Percentiles rank a stretch among this genome's conserved stretches.
Conservation (phyloP, 2,888 invertebrate species). For the Sesamia inferens region DNA sequence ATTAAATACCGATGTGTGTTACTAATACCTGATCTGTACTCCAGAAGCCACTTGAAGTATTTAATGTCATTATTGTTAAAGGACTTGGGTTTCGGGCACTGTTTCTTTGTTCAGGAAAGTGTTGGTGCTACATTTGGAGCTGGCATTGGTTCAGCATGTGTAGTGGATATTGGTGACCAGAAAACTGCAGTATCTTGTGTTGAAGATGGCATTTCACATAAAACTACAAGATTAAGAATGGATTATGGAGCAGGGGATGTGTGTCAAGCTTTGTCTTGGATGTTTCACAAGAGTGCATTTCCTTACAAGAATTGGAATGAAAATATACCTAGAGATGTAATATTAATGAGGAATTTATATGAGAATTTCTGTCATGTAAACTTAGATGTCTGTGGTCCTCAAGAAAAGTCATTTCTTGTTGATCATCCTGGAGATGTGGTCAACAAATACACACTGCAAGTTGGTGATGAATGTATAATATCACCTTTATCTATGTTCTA, state of each 20-base stretch:
- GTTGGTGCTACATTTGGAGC: slow-evolving; percentile 88
- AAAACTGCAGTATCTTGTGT: slow-evolving; percentile 99
- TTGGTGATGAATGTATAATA: slow-evolving; percentile 97
- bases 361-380: slow-evolving; percentile 97
- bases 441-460: slow-evolving; percentile 93
- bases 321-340: slow-evolving; percentile 93
- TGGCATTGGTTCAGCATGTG: slow-evolving; percentile 94
- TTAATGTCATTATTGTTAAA: slow-evolving; percentile 94
- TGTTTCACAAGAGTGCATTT: slow-evolving; percentile 96
- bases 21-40: slow-evolving; percentile 97
- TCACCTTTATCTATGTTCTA: slow-evolving; percentile 97
- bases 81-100: slow-evolving; percentile 96
- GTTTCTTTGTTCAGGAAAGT: slow-evolving; percentile 94
- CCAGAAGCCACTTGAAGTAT: slow-evolving; percentile 95
- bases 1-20: slow-evolving; percentile 96
- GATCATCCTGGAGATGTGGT: slow-evolving; percentile 92
- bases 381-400: slow-evolving; percentile 96
- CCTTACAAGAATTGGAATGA: slow-evolving; percentile 96
- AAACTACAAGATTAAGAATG: slow-evolving; percentile 95
- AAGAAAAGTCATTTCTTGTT: slow-evolving; percentile 94
- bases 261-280: slow-evolving; percentile 96
- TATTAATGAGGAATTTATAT: slow-evolving; percentile 95
- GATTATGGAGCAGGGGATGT: slow-evolving; percentile 98
- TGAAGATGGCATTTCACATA: slow-evolving; percentile 98
- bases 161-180: slow-evolving; percentile 98